Base-by-base conservation (phyloP, 2,888 invertebrate species). In the Troilus luridus region DNA sequence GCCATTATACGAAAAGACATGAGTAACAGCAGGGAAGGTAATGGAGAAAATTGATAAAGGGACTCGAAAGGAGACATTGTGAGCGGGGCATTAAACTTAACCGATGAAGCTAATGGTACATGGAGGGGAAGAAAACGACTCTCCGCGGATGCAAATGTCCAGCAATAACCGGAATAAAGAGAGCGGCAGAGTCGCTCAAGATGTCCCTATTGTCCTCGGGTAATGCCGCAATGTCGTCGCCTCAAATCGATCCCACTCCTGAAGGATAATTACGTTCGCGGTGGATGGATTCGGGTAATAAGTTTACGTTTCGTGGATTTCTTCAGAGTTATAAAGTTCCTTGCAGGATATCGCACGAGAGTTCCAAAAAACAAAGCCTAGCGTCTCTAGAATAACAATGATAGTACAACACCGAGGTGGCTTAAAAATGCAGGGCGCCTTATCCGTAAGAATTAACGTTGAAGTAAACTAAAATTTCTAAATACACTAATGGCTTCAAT, bases 101-200 rank as follows among this genome's bases (percentile, higher is more conserved):
- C 85, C 85, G 85, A 85, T 85, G 85, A n/a, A 85, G n/a, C 85
- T 85, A 85, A 85, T 85, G 85, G n/a, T 85, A 85, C 56, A 85
- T 21, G 85, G 11, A 14, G 85, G 85, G 85, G 85, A 81, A 56
- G 85, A 19, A 85, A 85, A 85, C 85, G 85, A 85, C 85, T 56
- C 85, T 12, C 56, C 11, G 85, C 54, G n/a, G 85, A 85, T 85
- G 85, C 85, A 85, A 85, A 85, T 58, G 85, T 54, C 85, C 85
- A n/a, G 85, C 85, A 85, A 85, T 85, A 85, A 85, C 56, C 41
- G 85, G 85, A 85, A 85, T 85, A 85, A 85, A 85, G 85, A 85
- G 85, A 58, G 56, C 85, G 85, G 21, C n/a, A 85, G 85, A 85
- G 54, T 0, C 56, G 85, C 85, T 56, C 85, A 85, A 85, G 85